Evolutionary conservation across 2,888 invertebrate species (phyloP).

Genomic region (Sesia bembeciformis): DNA sequence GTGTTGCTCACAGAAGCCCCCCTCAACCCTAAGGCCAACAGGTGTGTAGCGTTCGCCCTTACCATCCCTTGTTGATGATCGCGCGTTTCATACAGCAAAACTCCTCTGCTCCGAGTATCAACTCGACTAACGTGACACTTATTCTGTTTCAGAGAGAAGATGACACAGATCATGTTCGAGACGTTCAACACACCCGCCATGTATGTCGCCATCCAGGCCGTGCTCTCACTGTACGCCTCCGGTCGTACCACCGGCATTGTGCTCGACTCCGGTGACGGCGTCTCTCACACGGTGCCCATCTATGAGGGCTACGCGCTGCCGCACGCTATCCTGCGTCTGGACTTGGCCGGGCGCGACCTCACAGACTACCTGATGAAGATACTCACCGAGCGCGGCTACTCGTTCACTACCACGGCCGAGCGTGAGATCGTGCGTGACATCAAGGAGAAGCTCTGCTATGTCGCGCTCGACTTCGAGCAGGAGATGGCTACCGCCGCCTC

Average conservation of each 20-base stretch:
- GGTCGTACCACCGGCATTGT: slow-evolving; percentile 98
- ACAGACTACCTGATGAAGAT: slow-evolving; percentile 96
- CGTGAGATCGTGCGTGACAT: slow-evolving; percentile 95
- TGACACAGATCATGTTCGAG: slow-evolving; percentile 95
- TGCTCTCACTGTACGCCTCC: slow-evolving; percentile 92
- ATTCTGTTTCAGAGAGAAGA: slow-evolving; percentile 80
- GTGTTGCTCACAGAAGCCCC: slow-evolving; percentile 92
- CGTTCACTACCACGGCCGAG: slow-evolving; percentile 93
- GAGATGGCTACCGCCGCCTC: slow-evolving; percentile 96
- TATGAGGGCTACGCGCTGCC: slow-evolving; percentile 95
- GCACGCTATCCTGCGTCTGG: slow-evolving; percentile 93
- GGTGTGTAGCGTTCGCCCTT: slow-evolving; percentile 28
- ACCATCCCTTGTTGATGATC: neutral
- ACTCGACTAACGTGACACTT: neutral
- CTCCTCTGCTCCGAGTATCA: neutral
- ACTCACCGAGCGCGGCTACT: slow-evolving; percentile 91
- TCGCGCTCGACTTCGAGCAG: slow-evolving; percentile 92
- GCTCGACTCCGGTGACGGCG: slow-evolving; percentile 95
- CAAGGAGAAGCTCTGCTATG: slow-evolving; percentile 94
- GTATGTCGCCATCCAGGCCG: slow-evolving; percentile 96
- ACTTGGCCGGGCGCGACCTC: slow-evolving; percentile 92
- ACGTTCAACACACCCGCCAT: slow-evolving; percentile 94
- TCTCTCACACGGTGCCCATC: slow-evolving; percentile 95
- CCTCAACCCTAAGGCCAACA: slow-evolving; percentile 91
- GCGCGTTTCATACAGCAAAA: neutral